Evolutionary conservation across 2,113 vertebrate genomes (phyloP).

Genomic region (Gymnarchus niloticus): DNA sequence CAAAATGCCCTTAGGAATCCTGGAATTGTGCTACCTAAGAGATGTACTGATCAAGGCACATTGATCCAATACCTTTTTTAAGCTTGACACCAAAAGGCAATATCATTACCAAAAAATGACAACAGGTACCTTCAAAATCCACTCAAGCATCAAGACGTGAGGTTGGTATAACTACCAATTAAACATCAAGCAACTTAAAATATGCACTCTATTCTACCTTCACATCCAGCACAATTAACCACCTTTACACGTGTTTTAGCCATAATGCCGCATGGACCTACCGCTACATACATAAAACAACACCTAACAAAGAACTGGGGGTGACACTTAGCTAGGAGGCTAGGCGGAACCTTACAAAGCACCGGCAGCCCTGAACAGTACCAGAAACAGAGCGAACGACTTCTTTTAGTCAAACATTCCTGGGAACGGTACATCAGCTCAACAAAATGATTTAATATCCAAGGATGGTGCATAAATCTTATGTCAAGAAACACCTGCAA

Average conservation of each 20-base stretch:
- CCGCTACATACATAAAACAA: too few species aligned
- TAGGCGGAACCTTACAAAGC: background rate
- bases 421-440: background rate
- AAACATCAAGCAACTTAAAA: background rate
- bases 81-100: background rate
- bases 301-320: background rate
- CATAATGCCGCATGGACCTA: background rate
- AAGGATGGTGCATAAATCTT: background rate
- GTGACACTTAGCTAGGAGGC: background rate
- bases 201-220: background rate
- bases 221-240: background rate
- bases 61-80: background rate
- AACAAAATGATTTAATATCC: background rate
- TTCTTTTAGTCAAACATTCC: background rate
- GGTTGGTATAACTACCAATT: background rate
- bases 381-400: background rate
- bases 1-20: background rate
- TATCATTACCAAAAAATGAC: background rate
- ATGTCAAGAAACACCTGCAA: background rate
- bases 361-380: background rate
- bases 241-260: background rate
- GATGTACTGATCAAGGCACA: background rate
- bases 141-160: background rate
- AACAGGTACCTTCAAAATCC: background rate
- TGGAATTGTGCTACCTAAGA: background rate